Base-by-base conservation (phyloP, 2,888 invertebrate genomes). In the Tyria jacobaeae region DNA sequence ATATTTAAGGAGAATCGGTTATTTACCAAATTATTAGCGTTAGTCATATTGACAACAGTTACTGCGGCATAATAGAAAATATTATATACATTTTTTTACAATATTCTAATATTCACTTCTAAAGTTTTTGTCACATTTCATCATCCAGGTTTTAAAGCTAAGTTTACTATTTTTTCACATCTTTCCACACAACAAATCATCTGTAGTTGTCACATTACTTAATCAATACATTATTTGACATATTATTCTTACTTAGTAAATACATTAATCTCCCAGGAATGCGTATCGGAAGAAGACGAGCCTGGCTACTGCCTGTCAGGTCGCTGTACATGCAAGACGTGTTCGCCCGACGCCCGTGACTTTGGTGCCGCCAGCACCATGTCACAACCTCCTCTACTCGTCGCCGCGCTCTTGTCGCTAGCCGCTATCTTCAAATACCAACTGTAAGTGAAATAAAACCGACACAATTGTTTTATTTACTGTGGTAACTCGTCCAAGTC, bases 301-400 rank as follows among this genome's bases (percentile, higher is more conserved):
- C 92, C 90, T 0, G 94, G 94, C 0, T 92, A 90, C 79, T 94
- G 94, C 66, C 78, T 89, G 0, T 78, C 87, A 0, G 93, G 92
- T 0, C 86, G 89, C 24, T 94, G 94, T 71, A 93, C 92, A 0
- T 94, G 94, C 78, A 89, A 90, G 75, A 92, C 86, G 0, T 94
- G 94, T 60, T 78, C 87, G 0, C 93, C 93, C 0, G 91, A 93
- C 66, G 89, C 90, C 0, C 82, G 79, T 10, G 93, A 92, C 74
- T 93, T 91, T 65, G 88, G 85, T 31, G 89, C 83, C 25, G 89
- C 88, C 2, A 84, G 81, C 74, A 78, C 86, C 1, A 49, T 86
- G 14, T 73, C 84, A 12, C 79, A 78, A 47, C 84, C 81, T 6
- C 78, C 79, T 3, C 39, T 84, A 24, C 66, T 84, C 61, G 73